Conservation (phyloP, 1,140 invertebrate genomes). For the Panagrolaimus sp. region DNA sequence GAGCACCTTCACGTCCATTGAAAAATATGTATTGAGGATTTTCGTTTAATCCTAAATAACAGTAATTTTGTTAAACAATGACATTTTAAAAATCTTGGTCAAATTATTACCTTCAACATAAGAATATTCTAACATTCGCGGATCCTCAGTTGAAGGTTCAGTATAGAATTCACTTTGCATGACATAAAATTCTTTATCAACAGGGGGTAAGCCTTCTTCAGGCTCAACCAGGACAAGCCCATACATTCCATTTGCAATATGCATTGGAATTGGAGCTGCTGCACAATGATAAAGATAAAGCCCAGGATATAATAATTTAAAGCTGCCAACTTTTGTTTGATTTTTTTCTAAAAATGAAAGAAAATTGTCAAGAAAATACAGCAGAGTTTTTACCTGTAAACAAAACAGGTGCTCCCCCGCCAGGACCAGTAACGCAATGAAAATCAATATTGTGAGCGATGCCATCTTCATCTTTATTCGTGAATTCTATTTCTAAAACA, state of each 20-base stretch:
- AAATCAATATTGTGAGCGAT: conserved; percentile 25
- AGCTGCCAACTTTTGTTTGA: conserved; percentile 9
- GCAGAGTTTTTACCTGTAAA: neutral
- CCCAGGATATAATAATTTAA: conserved; percentile 24
- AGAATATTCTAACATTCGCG: conserved; percentile 25
- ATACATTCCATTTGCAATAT: conserved; percentile 30
- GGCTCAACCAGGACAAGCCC: conserved; percentile 25
- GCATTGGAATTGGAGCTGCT: conserved; percentile 26
- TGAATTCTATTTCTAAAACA: conserved; percentile 24
- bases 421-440: conserved; percentile 21
- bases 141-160: conserved; percentile 19
- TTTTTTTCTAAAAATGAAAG: neutral
- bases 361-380: too few relatives aligned
- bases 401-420: conserved; percentile 3
- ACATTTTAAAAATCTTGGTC: too few relatives aligned
- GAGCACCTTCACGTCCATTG: conserved; percentile 21
- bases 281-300: conserved; percentile 29
- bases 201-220: conserved; percentile 19
- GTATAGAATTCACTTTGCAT: conserved; percentile 30
- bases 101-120: conserved; percentile 10
- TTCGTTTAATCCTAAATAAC: conserved; percentile 7
- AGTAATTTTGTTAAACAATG: too few relatives aligned
- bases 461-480: conserved; percentile 21
- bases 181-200: conserved; percentile 28
- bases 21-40: conserved; percentile 21